Evolutionary conservation across 2,797 vertebrate genomes (phyloP), one percentile per base, ranked within the genome.

Genomic region (Danio tinwini): DNA sequence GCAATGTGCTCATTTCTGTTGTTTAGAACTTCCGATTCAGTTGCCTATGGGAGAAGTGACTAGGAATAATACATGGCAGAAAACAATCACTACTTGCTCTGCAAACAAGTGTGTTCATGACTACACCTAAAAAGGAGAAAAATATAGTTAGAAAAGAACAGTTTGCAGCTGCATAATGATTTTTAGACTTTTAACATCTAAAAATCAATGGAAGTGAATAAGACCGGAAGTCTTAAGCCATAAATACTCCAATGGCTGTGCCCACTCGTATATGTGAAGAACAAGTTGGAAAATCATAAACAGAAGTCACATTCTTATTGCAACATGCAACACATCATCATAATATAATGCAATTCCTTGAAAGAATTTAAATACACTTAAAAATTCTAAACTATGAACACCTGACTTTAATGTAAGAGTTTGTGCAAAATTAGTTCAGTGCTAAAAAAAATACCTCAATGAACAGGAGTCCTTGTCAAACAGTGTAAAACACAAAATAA

Each of bases 311-410:
- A 39, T 49, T 59, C 11, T 52, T 16, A 75, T 70, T 83, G 40
- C 50, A 71, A 70, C 58, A 71, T 76, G 72, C 59, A 63, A 40
- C 17, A 77, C 75, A 45, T 65, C 7, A 12, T 17, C 49, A 44
- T 76, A n/a, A 56, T 56, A 73, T 16, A 58, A 45, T 55, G 67
- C 37, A 39, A 5, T 6, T 29, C 37, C 47, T 67, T 45, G 3
- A 65, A n/a, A 64, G 4, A 50, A 12, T 17, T 37, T 0, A 63
- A 39, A 61, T 61, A 6, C 37, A 50, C 29, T 29, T 29, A 47
- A 14, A 7, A 45, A 59, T 47, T 37, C 3, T 45, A n/a, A 45
- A n/a, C 7, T n/a, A 59, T 37, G 3, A 62, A 13, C 9, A 45
- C 13, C 47, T 76, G 5, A 55, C 29, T 64, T 2, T 45, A 3